Evolutionary conservation across 2,888 invertebrate species (phyloP), one percentile per base, ranked within the genome.

Genomic region (Frankliniella intonsa): DNA sequence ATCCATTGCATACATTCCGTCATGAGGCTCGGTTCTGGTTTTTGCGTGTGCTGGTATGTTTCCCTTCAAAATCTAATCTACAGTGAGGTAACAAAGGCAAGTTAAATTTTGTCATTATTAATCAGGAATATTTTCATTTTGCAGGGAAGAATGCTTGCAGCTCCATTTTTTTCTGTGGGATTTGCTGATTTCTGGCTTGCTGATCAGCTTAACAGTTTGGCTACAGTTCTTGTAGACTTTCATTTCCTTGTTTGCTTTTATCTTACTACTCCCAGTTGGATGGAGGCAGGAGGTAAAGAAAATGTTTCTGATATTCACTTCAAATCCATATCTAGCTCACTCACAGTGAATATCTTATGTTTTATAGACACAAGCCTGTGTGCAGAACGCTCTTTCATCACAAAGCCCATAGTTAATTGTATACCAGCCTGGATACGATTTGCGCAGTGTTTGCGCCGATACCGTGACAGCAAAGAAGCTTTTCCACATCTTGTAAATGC

Each of bases 131-230:
- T 5, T 81, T 81, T 81, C 38, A 81, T 25, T 84, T 81, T 84
- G 84, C 88, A 89, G 91, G 91, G 88, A 83, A 89, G 93, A 49
- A 91, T 94, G 85, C 86, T 93, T 82, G 90, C 92, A 82, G 94
- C 95, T 0, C 95, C 95, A 27, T 94, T 94, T 86, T 93, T 93
- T 86, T 92, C 92, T 86, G 95, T 95, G 1, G 92, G 92, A 81
- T 95, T 95, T 87, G 94, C 95, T 83, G 95, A 95, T 88, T 95
- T 95, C 89, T 95, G 95, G 95, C 91, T 95, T 85, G 95, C 94
- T 19, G 95, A 95, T 89, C 95, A 95, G 87, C 87, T 95, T 79
- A 95, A 94, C 87, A 94, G 94, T 86, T 89, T 95, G 83, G 93
- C 92, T 9, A 92, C 92, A 1, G 93, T 93, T 0, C 90, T 96